Base-by-base conservation (phyloP, 2,113 vertebrate species). In the Psilopsiagon aymara region DNA sequence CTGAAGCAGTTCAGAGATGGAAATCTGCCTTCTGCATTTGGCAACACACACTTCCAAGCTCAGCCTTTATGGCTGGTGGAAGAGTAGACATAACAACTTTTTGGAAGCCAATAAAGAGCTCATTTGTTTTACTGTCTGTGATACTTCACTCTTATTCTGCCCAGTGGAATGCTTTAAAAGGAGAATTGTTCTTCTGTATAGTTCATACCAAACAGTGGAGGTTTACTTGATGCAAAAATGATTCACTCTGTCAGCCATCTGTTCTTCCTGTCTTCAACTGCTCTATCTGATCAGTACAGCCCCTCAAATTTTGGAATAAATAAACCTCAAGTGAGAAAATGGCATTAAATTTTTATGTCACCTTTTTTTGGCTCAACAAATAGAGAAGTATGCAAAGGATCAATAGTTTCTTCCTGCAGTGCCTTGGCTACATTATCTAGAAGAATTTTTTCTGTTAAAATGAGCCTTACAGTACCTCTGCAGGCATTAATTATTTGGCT, bases 161-260 rank as follows among this genome's bases (percentile, higher is more conserved):
- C 27, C 18, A n/a, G 75, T 44, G 47, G 46, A 86, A 43, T 92
- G 51, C 39, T 94, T 88, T 81, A 86, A 96, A 86, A 90, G 66
- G 52, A 95, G 46, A 43, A 77, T 86, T 15, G 19, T 87, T 91
- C 59, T 82, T 97, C 82, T 92, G 41, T 35, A 9, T 20, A 62
- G 67, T 84, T 92, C 83, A 73, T n/a, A 70, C 92, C 69, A 91
- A 92, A 94, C 59, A 87, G 92, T 82, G 92, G 93, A 94, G 91
- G 43, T 86, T 90, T 94, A 47, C 71, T 91, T 91, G 86, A 90
- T 93, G 73, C 27, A 88, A 83, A 97, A 97, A 92, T 91, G 88
- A 92, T 82, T 95, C 94, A 62, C 78, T 97, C 62, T 88, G 86
- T 92, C 68, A 76, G 66, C 95, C 97, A 97, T 96, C 96, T 98